phyloP scores from a whole-genome alignment of 2,797 vertebrate genomes.

The Phalanger gymnotis region DNA sequence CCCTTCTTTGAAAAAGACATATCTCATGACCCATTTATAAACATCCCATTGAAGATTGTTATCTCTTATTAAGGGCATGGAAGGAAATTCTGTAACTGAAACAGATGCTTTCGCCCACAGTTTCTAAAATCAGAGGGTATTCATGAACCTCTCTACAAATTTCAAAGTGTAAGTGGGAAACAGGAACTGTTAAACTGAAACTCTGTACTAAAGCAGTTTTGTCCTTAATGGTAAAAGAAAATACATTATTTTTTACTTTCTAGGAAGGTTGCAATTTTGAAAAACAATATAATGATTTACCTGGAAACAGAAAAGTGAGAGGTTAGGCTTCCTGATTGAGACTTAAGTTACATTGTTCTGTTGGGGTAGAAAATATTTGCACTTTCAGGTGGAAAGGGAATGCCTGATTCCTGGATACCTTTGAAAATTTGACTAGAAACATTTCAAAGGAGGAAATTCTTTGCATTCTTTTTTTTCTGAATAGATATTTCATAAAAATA shows the following conservation, averaged over 20 bases:
- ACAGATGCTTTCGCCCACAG: slow-evolving; percentile 81
- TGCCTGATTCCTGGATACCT: slow-evolving; percentile 23
- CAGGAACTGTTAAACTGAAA: slow-evolving; percentile 75
- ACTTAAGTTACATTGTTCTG: slow-evolving; percentile 28
- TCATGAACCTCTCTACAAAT: slow-evolving; percentile 76
- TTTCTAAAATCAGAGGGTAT: slow-evolving; percentile 82
- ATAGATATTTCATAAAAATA: slow-evolving; percentile 26
- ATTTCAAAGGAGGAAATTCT: slow-evolving; percentile 10
- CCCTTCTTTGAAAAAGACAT: slow-evolving; percentile 70
- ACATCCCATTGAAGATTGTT: slow-evolving; percentile 68
- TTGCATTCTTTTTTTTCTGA: slow-evolving; percentile 39
- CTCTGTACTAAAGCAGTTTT: slow-evolving; percentile 69
- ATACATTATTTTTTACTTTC: slow-evolving; percentile 74
- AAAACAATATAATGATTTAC: slow-evolving; percentile 49
- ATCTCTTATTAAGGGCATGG: slow-evolving; percentile 79
- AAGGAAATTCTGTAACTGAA: slow-evolving; percentile 77
- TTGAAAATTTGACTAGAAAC: slow-evolving; percentile 48
- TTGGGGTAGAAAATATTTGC: slow-evolving; percentile 6
- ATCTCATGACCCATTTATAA: slow-evolving; percentile 66
- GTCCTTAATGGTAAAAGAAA: slow-evolving; percentile 68
- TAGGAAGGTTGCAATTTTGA: slow-evolving; percentile 68
- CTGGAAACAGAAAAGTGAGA: slow-evolving; percentile 27
- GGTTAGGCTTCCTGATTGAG: slow-evolving; percentile 1
- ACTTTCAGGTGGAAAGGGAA: slow-evolving; percentile 21
- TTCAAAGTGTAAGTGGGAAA: slow-evolving; percentile 72